Conservation (phyloP, 2,888 invertebrate genomes). For the Nomada fucata region DNA sequence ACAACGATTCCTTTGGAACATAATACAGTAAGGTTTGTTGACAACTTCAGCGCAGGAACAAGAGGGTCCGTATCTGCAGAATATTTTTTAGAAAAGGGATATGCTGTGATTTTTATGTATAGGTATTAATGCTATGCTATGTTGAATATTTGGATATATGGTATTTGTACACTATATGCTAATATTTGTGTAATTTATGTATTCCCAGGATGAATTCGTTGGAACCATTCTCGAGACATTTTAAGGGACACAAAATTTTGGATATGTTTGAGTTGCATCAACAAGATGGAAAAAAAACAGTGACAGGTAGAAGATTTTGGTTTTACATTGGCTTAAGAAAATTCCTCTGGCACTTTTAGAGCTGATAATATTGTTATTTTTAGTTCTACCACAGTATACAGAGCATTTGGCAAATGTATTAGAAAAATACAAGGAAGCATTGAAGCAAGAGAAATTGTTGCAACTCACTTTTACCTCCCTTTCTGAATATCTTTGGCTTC, state of each 20-base stretch:
- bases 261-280: constrained; percentile 91
- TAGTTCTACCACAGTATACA: constrained; percentile 90
- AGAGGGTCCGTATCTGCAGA: constrained; percentile 98
- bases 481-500: constrained; percentile 96
- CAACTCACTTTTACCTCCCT: constrained; percentile 93
- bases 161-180: not conserved
- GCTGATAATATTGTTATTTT: constrained; percentile 14
- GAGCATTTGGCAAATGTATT: constrained; percentile 90
- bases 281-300: constrained; percentile 87
- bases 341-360: not conserved
- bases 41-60: constrained; percentile 99
- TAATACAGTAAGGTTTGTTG: constrained; percentile 98
- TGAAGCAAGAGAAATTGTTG: constrained; percentile 89
- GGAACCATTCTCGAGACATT: constrained; percentile 96
- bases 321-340: not conserved
- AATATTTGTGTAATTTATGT: constrained; percentile 12
- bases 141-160: not conserved
- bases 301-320: constrained; percentile 86
- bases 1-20: constrained; percentile 98
- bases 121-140: constrained; percentile 81
- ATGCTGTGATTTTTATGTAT: constrained; percentile 97
- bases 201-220: constrained; percentile 90
- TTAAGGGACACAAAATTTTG: constrained; percentile 91
- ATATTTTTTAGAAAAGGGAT: constrained; percentile 94
- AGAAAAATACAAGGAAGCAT: constrained; percentile 92